phyloP scores from a whole-genome alignment of 2,888 invertebrate genomes.

The Lasioglossum oenotherae region DNA sequence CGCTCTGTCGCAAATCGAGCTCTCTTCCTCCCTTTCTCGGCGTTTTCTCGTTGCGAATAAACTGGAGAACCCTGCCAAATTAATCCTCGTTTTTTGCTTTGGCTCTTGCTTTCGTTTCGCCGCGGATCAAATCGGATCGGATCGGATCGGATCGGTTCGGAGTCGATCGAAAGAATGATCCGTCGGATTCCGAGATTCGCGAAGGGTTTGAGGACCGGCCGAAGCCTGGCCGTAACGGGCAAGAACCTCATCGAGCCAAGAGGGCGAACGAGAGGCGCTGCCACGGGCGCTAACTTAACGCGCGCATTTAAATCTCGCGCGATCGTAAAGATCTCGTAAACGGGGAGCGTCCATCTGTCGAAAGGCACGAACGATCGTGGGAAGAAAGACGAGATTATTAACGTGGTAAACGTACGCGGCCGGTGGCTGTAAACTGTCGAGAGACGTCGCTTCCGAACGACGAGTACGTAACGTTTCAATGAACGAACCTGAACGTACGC shows the following conservation, averaged over 20 bases:
- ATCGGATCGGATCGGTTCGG: neutral
- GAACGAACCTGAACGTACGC: conserved; percentile 39
- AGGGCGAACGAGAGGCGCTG: conserved; percentile 14
- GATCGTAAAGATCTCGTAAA: conserved; percentile 76
- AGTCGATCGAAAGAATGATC: neutral
- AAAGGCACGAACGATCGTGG: conserved; percentile 56
- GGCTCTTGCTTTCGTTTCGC: neutral
- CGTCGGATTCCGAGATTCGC: conserved; percentile 5
- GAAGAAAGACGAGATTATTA: conserved; percentile 73
- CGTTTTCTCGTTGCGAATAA: conserved; percentile 53
- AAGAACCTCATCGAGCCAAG: neutral
- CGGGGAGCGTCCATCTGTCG: conserved; percentile 67
- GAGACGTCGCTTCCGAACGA: conserved; percentile 49
- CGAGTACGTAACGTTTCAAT: conserved; percentile 60
- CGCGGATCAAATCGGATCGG: neutral
- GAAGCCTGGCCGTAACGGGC: neutral
- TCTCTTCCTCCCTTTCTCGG: conserved; percentile 15
- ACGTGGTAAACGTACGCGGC: conserved; percentile 70
- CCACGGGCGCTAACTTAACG: conserved; percentile 46
- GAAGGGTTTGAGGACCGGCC: neutral
- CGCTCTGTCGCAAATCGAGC: conserved; percentile 7
- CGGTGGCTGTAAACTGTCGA: conserved; percentile 71
- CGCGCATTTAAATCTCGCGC: conserved; percentile 63
- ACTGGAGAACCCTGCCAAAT: conserved; percentile 46
- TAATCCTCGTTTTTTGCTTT: conserved; percentile 15